Evolutionary conservation across 1,140 invertebrate species (phyloP).

Genomic region (Mamestra configurata): DNA sequence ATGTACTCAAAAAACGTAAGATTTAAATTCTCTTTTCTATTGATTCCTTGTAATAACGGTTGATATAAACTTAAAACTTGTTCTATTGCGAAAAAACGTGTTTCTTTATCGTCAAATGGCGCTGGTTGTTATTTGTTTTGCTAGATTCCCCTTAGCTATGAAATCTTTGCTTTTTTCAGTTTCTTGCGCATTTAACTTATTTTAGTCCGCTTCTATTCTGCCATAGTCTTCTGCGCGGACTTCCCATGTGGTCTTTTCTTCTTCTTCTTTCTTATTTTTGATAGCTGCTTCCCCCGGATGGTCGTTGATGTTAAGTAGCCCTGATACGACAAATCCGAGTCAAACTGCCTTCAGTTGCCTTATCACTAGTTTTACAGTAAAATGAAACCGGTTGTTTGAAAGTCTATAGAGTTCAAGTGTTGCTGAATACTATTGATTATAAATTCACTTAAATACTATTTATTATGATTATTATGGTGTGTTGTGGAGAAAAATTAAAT

Average conservation of each 20-base stretch:
- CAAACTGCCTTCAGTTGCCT: constrained; percentile 83
- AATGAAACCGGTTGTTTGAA: constrained; percentile 78
- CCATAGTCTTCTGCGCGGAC: constrained; percentile 71
- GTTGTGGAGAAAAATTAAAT: constrained; percentile 79
- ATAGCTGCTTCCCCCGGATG: constrained; percentile 82
- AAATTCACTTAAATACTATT: constrained; percentile 84
- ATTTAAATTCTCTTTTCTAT: constrained; percentile 87
- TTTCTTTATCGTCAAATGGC: constrained; percentile 88
- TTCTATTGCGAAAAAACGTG: constrained; percentile 88
- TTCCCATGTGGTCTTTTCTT: constrained; percentile 74
- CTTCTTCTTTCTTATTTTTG: constrained; percentile 69
- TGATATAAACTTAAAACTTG: constrained; percentile 88
- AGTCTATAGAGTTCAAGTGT: constrained; percentile 86
- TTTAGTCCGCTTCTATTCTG: constrained; percentile 72
- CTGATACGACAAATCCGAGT: constrained; percentile 83
- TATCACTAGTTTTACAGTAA: constrained; percentile 83
- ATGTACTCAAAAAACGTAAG: constrained; percentile 86
- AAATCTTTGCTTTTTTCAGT: constrained; percentile 81
- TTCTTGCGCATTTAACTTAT: constrained; percentile 86
- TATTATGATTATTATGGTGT: constrained; percentile 81
- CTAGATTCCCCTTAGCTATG: constrained; percentile 84
- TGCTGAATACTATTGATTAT: constrained; percentile 86
- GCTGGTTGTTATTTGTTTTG: constrained; percentile 80
- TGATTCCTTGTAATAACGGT: constrained; percentile 87
- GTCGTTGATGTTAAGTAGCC: constrained; percentile 84